phyloP scores from a whole-genome alignment of 2,113 vertebrate species.

The Phyllostomus hastatus region DNA sequence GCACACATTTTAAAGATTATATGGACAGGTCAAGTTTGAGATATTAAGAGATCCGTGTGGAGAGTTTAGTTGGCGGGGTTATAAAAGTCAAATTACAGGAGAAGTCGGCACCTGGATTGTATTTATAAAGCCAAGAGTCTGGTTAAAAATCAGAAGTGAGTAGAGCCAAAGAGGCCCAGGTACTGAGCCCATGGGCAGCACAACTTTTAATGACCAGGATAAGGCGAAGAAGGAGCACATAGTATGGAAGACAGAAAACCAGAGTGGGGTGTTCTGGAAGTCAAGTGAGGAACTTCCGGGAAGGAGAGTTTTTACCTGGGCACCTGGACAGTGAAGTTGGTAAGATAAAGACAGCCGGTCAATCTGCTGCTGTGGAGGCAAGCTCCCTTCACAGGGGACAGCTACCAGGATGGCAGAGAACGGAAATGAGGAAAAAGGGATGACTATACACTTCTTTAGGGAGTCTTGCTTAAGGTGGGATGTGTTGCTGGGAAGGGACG shows the following conservation, averaged over 20 bases:
- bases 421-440: neutral
- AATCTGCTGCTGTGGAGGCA: neutral
- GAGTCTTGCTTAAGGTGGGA: neutral
- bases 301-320: neutral
- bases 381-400: neutral
- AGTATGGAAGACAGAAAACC: neutral
- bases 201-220: neutral
- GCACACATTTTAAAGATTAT: neutral
- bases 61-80: neutral
- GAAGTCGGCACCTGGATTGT: neutral
- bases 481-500: neutral
- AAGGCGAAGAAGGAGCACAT: neutral
- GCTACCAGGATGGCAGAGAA: neutral
- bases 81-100: neutral
- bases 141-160: neutral
- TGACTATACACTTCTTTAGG: neutral
- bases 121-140: neutral
- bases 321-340: accelerated
- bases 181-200: neutral
- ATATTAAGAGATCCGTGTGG: neutral
- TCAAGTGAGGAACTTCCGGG: too few relatives aligned
- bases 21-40: neutral
- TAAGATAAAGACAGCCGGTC: neutral
- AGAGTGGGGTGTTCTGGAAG: neutral
- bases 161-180: neutral